Evolutionary conservation across 2,797 vertebrate genomes (phyloP).

Genomic region (Chaenodraco wilsoni): DNA sequence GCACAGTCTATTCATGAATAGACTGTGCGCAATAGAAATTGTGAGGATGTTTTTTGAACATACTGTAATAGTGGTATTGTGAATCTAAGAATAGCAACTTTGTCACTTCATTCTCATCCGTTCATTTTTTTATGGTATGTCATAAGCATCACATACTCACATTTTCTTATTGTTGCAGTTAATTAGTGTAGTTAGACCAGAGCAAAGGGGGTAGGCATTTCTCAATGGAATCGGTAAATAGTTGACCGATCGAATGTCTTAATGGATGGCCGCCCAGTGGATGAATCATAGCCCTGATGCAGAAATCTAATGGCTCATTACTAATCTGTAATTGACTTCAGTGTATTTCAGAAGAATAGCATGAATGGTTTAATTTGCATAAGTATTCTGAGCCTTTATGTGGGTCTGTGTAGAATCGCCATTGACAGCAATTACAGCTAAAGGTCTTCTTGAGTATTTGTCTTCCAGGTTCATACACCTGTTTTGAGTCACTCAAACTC

Average conservation of each 20-base stretch:
- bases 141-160: background rate
- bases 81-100: background rate
- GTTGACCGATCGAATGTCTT: conserved; percentile 2
- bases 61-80: background rate
- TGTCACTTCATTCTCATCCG: background rate
- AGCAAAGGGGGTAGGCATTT: background rate
- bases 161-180: background rate
- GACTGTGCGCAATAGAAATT: background rate
- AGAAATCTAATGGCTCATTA: conserved; percentile 56
- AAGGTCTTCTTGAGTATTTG: conserved; percentile 2
- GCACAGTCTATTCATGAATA: background rate
- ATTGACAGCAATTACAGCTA: conserved; percentile 19
- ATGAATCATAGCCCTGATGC: conserved; percentile 43
- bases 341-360: conserved; percentile 34
- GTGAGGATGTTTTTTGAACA: background rate
- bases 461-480: conserved; percentile 17
- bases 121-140: background rate
- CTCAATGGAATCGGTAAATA: background rate
- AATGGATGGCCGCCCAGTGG: conserved; percentile 5
- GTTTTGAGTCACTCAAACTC: conserved; percentile 9
- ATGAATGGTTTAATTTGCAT: conserved; percentile 47
- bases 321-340: conserved; percentile 56
- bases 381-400: conserved; percentile 11
- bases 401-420: conserved; percentile 12
- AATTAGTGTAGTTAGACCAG: background rate